Conservation (phyloP, 92 coral and sea anemone genomes). For the Muricea muricata region DNA sequence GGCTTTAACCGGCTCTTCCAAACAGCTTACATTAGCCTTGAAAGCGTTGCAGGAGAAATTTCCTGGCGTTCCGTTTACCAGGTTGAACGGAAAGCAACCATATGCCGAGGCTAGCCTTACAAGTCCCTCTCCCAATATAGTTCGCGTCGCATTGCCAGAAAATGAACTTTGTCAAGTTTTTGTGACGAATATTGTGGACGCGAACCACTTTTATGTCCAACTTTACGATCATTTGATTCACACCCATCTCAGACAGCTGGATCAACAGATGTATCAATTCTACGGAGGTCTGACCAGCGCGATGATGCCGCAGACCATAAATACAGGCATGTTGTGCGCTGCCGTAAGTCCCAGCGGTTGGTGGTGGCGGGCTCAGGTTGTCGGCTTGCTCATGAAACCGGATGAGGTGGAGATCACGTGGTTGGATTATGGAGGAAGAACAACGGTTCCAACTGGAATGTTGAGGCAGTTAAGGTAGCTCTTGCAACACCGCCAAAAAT, state of each 20-base stretch:
- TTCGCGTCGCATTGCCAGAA: slow-evolving; percentile 78
- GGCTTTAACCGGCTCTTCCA: slow-evolving; percentile 81
- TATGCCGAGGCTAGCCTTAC: slow-evolving; percentile 27
- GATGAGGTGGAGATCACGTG: slow-evolving; percentile 92
- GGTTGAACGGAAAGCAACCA: slow-evolving; percentile 69
- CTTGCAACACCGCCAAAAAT: too few relatives aligned
- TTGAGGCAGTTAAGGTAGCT: slow-evolving; percentile 90
- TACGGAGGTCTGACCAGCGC: slow-evolving; percentile 79
- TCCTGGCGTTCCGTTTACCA: slow-evolving; percentile 84
- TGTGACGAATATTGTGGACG: slow-evolving; percentile 91
- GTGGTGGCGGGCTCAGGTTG: slow-evolving; percentile 93
- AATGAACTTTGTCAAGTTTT: slow-evolving; percentile 82
- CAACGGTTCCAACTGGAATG: slow-evolving; percentile 75
- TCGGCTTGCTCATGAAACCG: slow-evolving; percentile 82
- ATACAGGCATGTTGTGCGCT: slow-evolving; percentile 86
- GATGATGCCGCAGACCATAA: slow-evolving; percentile 77
- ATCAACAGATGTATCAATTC: slow-evolving; percentile 93
- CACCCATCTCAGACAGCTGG: slow-evolving; percentile 81
- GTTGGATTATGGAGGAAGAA: slow-evolving; percentile 95
- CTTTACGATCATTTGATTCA: slow-evolving; percentile 76
- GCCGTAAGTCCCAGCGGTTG: slow-evolving; percentile 89
- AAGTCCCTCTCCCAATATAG: slow-evolving; percentile 52
- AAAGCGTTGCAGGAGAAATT: slow-evolving; percentile 86
- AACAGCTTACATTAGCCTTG: slow-evolving; percentile 81
- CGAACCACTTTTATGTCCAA: slow-evolving; percentile 88